These are phyloP conservation scores for Scaptomyza pallida DNA, from an alignment of 1,140 invertebrate species.

Conservation along the genomic window DNA sequence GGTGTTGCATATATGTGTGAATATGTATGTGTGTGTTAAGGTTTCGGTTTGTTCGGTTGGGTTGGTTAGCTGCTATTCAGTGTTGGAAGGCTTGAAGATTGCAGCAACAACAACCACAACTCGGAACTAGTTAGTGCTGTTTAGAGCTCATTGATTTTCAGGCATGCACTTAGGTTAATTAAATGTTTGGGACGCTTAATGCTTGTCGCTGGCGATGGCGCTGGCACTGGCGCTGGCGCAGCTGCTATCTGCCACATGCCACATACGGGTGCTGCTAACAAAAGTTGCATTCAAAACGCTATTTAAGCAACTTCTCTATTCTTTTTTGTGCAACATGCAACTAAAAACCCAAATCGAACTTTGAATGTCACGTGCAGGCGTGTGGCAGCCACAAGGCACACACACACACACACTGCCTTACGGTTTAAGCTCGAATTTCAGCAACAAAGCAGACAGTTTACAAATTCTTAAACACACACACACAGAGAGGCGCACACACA, in stretches of 20 bases:
- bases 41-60: not conserved
- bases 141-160: slow-evolving; percentile 58
- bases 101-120: not conserved
- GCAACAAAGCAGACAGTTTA: slow-evolving; percentile 44
- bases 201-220: slow-evolving; percentile 24
- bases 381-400: slow-evolving; percentile 1
- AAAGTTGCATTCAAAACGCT: not conserved
- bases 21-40: not conserved
- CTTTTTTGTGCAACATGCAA: slow-evolving; percentile 31
- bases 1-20: too few species aligned
- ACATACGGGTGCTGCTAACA: not conserved
- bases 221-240: too few species aligned
- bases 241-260: not conserved
- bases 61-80: not conserved
- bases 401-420: not conserved
- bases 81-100: not conserved
- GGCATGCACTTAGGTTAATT: slow-evolving; percentile 72
- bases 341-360: slow-evolving; percentile 44
- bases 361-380: slow-evolving; percentile 69
- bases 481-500: slow-evolving; percentile 23
- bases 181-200: slow-evolving; percentile 57
- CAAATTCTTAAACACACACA: slow-evolving; percentile 43
- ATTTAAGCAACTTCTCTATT: not conserved
- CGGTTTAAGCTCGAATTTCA: slow-evolving; percentile 24
- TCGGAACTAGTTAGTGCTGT: not conserved